Conservation (phyloP, 2,888 invertebrate species). For the Pammene aurita region DNA sequence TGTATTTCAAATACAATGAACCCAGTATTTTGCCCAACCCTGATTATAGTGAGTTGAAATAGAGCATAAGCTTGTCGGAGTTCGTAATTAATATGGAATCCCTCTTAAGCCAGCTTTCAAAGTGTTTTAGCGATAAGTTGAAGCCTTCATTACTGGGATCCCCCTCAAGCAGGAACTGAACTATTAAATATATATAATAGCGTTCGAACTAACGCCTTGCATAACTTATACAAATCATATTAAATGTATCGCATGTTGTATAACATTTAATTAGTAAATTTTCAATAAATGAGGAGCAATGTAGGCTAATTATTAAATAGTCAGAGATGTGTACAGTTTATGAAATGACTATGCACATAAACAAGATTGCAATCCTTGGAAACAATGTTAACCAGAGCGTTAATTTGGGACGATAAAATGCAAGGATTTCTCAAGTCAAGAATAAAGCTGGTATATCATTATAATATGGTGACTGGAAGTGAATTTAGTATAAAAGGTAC, state of each 20-base stretch:
- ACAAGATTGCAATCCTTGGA: conserved; percentile 63
- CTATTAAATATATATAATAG: too few relatives aligned
- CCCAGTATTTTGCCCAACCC: too few relatives aligned
- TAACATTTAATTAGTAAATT: conserved; percentile 31
- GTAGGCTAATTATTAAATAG: conserved; percentile 45
- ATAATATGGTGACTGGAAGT: conserved; percentile 2
- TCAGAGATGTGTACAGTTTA: conserved; percentile 60
- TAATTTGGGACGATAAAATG: conserved; percentile 59
- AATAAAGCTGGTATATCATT: conserved; percentile 30
- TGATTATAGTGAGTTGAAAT: too few relatives aligned
- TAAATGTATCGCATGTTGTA: conserved; percentile 7
- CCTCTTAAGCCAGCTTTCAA: too few relatives aligned
- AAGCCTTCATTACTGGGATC: too few relatives aligned
- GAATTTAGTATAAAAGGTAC: conserved; percentile 4
- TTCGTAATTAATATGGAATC: too few relatives aligned
- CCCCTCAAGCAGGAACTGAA: too few relatives aligned
- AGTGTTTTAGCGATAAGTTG: too few relatives aligned
- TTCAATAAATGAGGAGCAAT: conserved; percentile 30
- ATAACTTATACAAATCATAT: conserved; percentile 8
- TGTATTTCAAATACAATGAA: too few relatives aligned
- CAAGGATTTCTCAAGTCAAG: conserved; percentile 41
- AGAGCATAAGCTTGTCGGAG: too few relatives aligned
- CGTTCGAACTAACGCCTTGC: conserved; percentile 2
- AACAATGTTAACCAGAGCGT: conserved; percentile 68
- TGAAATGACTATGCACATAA: conserved; percentile 55